A percentile compares a stretch with the other conserved stretches of the same genome.
These are phyloP conservation scores for Crotalus helleri DNA, from an alignment of 2,113 vertebrate species.

Conservation along the genomic window DNA sequence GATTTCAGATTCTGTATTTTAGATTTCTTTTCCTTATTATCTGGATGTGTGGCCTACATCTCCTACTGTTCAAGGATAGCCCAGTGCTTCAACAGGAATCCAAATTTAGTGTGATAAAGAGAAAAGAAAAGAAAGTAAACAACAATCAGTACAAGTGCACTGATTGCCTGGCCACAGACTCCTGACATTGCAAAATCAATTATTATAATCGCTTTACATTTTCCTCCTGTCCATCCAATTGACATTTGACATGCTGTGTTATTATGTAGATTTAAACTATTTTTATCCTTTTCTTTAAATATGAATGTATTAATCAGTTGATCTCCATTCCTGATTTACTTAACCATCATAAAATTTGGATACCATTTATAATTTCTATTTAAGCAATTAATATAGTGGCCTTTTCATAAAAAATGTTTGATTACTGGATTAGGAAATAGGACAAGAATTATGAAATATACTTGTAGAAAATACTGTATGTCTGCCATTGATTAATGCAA, in stretches of 20 bases:
- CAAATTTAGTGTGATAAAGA: not conserved
- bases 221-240: not conserved
- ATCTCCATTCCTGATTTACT: conserved; percentile 38
- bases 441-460: not conserved
- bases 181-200: not conserved
- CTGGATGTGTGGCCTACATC: not conserved
- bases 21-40: not conserved
- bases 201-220: not conserved
- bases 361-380: not conserved
- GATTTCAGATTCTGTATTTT: not conserved
- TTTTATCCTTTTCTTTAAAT: not conserved
- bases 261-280: not conserved
- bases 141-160: not conserved
- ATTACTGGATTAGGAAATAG: not conserved
- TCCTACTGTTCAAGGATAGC: not conserved
- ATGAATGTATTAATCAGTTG: not conserved
- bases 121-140: too few relatives aligned
- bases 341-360: conserved; percentile 39
- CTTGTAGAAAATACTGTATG: not conserved
- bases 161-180: not conserved
- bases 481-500: not conserved
- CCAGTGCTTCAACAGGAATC: not conserved
- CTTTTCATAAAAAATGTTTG: not conserved
- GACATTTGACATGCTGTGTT: not conserved
- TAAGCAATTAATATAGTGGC: not conserved